Evolutionary conservation across 2,797 vertebrate genomes (phyloP), one percentile per base, ranked within the genome.

Genomic region (Onychomys torridus): DNA sequence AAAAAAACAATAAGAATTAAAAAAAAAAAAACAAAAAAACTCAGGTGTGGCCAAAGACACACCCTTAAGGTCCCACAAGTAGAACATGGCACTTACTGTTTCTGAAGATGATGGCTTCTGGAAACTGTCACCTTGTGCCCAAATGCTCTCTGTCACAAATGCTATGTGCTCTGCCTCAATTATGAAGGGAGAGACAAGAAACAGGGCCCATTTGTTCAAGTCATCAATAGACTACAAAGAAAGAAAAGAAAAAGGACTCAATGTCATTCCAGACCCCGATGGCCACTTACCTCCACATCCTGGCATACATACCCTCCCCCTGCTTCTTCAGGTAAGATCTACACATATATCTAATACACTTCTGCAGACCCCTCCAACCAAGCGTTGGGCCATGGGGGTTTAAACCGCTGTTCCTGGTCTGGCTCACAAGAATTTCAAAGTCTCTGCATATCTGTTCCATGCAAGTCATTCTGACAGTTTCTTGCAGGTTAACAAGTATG

Each of bases 61-160:
- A 16, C 46, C 40, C 40, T 73, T 23, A 37, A 1, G 5, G 21
- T 0, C 52, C 40, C 49, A 76, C 11, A 90, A 91, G 57, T 25
- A 61, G 49, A 55, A 85, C 4, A 8, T 2, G 29, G 57, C 69
- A 95, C 98, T 98, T 98, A 99, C 99, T 90, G 99, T 98, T 96
- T 99, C 98, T 40, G 98, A 76, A 55, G 97, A 94, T 25, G 97
- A 94, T 25, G 89, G 61, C 76, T 97, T 83, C 75, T 96, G 97
- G n/a, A 94, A 75, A 96, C 34, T 96, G 89, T 94, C 98, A 77
- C 96, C 79, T 77, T 97, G 98, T 95, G 97, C 98, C 97, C 98
- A 98, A 90, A 98, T 25, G 89, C 99, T 99, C 97, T 99, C 99
- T 63, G 99, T 99, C 98, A 99, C 99, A 98, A 99, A 99, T n/a